A percentile compares a stretch with the other conserved stretches of the same genome.
phyloP scores from a whole-genome alignment of 2,113 vertebrate species.

The Felis chaus region DNA sequence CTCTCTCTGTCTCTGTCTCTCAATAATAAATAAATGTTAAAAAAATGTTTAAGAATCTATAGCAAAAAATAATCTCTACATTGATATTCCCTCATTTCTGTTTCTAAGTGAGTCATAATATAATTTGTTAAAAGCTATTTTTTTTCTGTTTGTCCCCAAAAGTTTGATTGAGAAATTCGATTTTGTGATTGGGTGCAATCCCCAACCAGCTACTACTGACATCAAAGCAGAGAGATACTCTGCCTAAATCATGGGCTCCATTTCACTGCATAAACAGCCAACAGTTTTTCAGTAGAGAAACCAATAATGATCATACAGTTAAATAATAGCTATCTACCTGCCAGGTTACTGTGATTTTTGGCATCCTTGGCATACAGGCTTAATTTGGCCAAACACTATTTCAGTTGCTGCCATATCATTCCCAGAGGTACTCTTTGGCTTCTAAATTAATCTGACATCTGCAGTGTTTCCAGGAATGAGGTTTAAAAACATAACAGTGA shows the following conservation, averaged over 20 bases:
- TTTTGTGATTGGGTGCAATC: background rate
- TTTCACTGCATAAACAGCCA: background rate
- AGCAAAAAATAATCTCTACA: background rate
- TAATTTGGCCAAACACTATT: background rate
- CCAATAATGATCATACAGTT: background rate
- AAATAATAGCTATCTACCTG: background rate
- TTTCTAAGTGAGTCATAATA: background rate
- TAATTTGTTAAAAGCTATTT: background rate
- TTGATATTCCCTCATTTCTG: background rate
- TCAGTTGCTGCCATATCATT: background rate
- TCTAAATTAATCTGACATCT: constrained; percentile 30
- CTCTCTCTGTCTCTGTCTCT: no score
- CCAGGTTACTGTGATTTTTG: constrained; percentile 5
- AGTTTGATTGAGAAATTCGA: background rate
- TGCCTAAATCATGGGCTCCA: background rate
- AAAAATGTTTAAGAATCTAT: background rate
- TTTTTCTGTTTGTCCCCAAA: background rate
- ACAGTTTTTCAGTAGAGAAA: background rate
- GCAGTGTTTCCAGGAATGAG: constrained; percentile 24
- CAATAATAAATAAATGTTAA: no score
- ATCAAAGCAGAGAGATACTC: background rate
- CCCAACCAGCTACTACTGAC: background rate
- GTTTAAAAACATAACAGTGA: constrained; percentile 36
- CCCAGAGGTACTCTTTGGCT: background rate
- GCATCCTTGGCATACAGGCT: background rate